Percentiles rank a stretch among this genome's conserved stretches.
Conservation (phyloP, 1,140 invertebrate species). For the Anoplolepis gracilipes region DNA sequence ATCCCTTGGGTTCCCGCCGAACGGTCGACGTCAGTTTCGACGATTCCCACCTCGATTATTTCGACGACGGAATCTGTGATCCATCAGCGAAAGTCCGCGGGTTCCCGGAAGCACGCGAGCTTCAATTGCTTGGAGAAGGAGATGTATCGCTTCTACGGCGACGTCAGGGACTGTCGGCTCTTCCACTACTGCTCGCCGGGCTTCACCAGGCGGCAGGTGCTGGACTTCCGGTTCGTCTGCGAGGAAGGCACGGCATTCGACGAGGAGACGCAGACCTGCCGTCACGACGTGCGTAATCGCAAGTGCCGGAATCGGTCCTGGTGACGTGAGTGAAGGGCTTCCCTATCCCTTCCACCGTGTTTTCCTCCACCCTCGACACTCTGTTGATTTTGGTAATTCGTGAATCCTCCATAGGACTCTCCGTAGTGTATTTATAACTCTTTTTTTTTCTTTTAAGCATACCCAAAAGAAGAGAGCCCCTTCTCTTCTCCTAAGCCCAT, state of each 20-base stretch:
- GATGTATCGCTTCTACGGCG: constrained; percentile 87
- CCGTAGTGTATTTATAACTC: constrained; percentile 71
- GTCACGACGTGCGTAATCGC: constrained; percentile 74
- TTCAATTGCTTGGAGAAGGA: constrained; percentile 87
- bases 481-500: constrained; percentile 66
- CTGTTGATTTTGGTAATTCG: constrained; percentile 83
- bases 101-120: constrained; percentile 53
- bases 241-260: constrained; percentile 87
- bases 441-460: constrained; percentile 34
- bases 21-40: neutral
- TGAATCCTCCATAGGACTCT: constrained; percentile 78
- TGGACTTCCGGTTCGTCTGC: constrained; percentile 88
- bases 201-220: constrained; percentile 86
- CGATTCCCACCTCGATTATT: too few relatives aligned
- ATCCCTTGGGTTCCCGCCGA: neutral
- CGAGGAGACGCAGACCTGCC: constrained; percentile 86
- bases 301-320: constrained; percentile 79
- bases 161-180: constrained; percentile 87
- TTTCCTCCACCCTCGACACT: constrained; percentile 26
- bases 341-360: constrained; percentile 6
- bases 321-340: constrained; percentile 55
- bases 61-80: neutral
- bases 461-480: constrained; percentile 33
- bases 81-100: neutral
- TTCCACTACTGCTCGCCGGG: constrained; percentile 88